A percentile compares a stretch with the other conserved stretches of the same genome.
phyloP scores from a whole-genome alignment of 2,888 invertebrate genomes.

The Caenorhabditis drosophilae region DNA sequence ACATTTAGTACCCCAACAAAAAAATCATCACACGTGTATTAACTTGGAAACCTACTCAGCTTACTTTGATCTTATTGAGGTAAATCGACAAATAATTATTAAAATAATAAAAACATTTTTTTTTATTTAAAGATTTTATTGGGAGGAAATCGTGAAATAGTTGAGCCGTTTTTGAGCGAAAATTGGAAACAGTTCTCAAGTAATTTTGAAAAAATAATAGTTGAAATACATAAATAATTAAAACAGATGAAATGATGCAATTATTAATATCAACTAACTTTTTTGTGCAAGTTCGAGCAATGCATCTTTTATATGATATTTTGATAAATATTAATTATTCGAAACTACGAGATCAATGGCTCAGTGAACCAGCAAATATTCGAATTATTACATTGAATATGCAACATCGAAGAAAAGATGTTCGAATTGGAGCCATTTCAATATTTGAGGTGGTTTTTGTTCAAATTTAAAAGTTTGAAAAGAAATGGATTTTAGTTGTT shows the following conservation, averaged over 20 bases:
- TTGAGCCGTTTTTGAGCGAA: conserved; percentile 2
- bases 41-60: too few relatives aligned
- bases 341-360: conserved; percentile 3
- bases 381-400: conserved; percentile 1
- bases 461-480: conserved; percentile 1
- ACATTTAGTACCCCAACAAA: too few relatives aligned
- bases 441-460: background rate
- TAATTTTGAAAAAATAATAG: background rate
- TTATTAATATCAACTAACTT: conserved; percentile 9
- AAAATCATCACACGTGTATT: too few relatives aligned
- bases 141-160: background rate
- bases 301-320: conserved; percentile 6
- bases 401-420: conserved; percentile 2
- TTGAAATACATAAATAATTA: background rate
- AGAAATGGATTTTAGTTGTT: conserved; percentile 12
- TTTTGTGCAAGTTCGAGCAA: conserved; percentile 12
- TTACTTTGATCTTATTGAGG: too few relatives aligned
- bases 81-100: too few relatives aligned
- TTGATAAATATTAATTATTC: background rate
- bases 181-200: conserved; percentile 6
- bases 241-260: conserved; percentile 6
- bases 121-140: conserved; percentile 2
- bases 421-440: background rate
- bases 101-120: too few relatives aligned
- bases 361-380: conserved; percentile 2